Conservation (phyloP, 2,113 vertebrate species). For the Triplophysa siluroides region DNA sequence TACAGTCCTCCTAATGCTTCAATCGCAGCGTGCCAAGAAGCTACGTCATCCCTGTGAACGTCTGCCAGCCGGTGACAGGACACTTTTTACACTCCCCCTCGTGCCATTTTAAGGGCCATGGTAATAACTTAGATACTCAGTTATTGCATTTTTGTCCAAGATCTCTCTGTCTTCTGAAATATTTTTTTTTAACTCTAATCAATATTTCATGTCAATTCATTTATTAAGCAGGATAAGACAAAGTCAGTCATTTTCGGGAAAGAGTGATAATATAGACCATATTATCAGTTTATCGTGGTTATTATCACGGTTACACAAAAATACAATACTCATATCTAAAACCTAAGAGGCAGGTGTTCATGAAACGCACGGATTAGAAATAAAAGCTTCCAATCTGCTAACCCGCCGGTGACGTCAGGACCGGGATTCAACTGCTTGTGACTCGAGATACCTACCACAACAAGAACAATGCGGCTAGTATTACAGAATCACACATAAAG, state of each 20-base stretch:
- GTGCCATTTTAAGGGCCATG: neutral
- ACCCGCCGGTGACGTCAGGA: slow-evolving; percentile 51
- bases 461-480: slow-evolving; percentile 45
- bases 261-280: too few species aligned
- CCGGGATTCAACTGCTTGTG: slow-evolving; percentile 55
- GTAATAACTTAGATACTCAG: too few species aligned
- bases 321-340: too few species aligned
- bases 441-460: slow-evolving; percentile 54
- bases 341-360: slow-evolving; percentile 33
- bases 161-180: too few species aligned
- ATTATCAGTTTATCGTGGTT: too few species aligned
- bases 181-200: too few species aligned
- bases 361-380: slow-evolving; percentile 49
- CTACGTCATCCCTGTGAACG: slow-evolving; percentile 49
- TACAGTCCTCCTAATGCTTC: slow-evolving; percentile 52
- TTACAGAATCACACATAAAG: slow-evolving; percentile 52
- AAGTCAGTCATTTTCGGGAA: too few species aligned
- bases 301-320: too few species aligned
- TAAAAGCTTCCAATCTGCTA: slow-evolving; percentile 49
- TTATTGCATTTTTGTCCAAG: too few species aligned
- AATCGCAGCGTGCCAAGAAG: slow-evolving; percentile 46
- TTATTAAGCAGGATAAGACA: too few species aligned
- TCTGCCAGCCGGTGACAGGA: slow-evolving; percentile 28
- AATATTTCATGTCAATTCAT: too few species aligned
- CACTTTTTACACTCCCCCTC: slow-evolving; percentile 1